A percentile compares a stretch with the other conserved stretches of the same genome.
phyloP scores from a whole-genome alignment of 2,113 vertebrate genomes.

The Phrynosoma blainvillii region DNA sequence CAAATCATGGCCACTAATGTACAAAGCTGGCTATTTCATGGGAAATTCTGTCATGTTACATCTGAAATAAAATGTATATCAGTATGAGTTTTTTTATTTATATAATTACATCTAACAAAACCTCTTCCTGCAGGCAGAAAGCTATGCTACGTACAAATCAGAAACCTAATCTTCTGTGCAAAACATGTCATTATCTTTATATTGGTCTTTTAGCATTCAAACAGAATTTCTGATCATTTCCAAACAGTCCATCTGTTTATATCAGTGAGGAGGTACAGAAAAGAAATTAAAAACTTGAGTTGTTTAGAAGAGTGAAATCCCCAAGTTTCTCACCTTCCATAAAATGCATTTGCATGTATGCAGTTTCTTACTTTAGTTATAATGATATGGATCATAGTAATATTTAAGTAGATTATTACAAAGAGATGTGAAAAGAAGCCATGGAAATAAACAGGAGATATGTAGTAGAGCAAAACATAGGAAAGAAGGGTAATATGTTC shows the following conservation, averaged over 20 bases:
- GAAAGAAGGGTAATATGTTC: constrained; percentile 22
- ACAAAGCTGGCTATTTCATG: no score
- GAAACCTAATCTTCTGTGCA: no score
- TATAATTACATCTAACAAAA: no score
- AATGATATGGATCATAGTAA: neutral
- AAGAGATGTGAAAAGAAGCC: neutral
- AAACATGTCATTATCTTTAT: no score
- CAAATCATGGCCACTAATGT: no score
- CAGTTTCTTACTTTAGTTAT: neutral
- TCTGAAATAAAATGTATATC: no score
- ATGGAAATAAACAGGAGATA: neutral
- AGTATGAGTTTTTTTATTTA: no score
- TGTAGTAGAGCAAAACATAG: neutral
- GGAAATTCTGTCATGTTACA: no score
- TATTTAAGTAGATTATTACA: neutral
- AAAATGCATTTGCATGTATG: neutral
- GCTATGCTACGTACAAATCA: no score
- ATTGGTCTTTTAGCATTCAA: neutral
- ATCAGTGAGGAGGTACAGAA: neutral
- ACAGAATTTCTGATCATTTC: neutral
- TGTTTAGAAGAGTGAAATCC: neutral
- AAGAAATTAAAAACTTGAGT: neutral
- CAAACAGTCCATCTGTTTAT: no score
- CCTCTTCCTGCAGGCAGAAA: no score
- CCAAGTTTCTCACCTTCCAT: neutral